Evolutionary conservation across 2,888 invertebrate genomes (phyloP), one percentile per base, ranked within the genome.

Genomic region (Aelia acuminata): DNA sequence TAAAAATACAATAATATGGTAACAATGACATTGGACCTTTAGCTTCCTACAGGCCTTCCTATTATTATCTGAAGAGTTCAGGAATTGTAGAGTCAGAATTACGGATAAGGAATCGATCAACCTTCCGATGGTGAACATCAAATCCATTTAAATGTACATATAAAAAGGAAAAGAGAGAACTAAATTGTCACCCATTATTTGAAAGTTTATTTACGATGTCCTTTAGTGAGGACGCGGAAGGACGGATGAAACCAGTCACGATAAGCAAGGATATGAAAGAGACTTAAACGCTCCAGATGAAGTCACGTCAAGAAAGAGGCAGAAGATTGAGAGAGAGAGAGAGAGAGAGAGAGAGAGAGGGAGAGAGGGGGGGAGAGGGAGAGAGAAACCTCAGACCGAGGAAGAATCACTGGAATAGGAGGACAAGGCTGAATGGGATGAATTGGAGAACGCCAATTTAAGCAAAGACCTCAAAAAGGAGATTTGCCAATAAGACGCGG

Each of bases 281-380:
- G 63, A 63, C 63, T 63, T 63, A 31, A 63, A 63, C 63, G 63
- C 63, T 63, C 63, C 63, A 18, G 63, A 63, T 63, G 63, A 63
- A 63, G 63, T 31, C 31, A 57, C 57, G 26, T 57, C 26, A 57
- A 57, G 57, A 57, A 57, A 26, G 57, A 26, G 57, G 15, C 57
- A 26, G 57, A 15, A 35, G n/a, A n/a, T n/a, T n/a, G n/a, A n/a
- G n/a, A n/a, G n/a, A n/a, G n/a, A n/a, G n/a, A n/a, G n/a, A n/a
- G n/a, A n/a, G n/a, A n/a, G n/a, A n/a, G n/a, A n/a, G n/a, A n/a
- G n/a, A n/a, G n/a, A n/a, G n/a, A n/a, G n/a, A n/a, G n/a, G n/a
- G n/a, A n/a, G n/a, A n/a, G n/a, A n/a, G n/a, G n/a, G n/a, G n/a
- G n/a, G n/a, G n/a, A n/a, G n/a, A n/a, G n/a, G n/a, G n/a, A n/a